Evolutionary conservation across 2,113 vertebrate genomes (phyloP), one percentile per base, ranked within the genome.

Genomic region (Tupaia chinensis): DNA sequence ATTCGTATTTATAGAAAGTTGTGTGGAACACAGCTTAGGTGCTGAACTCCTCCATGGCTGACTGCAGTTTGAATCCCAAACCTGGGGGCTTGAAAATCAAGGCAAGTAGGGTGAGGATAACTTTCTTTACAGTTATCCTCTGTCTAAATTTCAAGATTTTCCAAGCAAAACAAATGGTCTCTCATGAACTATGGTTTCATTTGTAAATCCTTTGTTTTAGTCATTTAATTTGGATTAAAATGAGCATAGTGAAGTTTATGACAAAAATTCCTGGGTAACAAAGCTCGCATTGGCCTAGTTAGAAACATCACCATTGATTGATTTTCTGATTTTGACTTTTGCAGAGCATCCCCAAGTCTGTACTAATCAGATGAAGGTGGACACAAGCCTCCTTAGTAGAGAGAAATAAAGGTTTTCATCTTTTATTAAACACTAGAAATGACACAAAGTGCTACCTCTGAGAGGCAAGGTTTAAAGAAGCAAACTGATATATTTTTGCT

Each of bases 401-500:
- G 96, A 97, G 96, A 97, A 98, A 7, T 23, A 66, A 97, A 97
- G 63, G 66, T 82, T 97, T 98, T 98, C 69, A 98, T 98, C 89
- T 98, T 98, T 98, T 98, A 98, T 98, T 98, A 98, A 98, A 96
- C 91, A 96, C 92, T 87, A 53, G 73, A 97, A 98, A 97, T 97
- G 93, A 86, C 83, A 93, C 94, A 95, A 97, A 98, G 80, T 95
- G 80, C 93, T 97, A 95, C 97, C 98, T 96, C 85, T 34, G 93
- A 97, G 94, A 95, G 34, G 56, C 65, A 96, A 91, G 88, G 23
- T 97, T 98, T 97, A 97, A 97, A 97, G 98, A 98, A 95, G 78
- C 73, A 98, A 98, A 98, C 94, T 96, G 98, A 98, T 97, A 89
- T 90, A 97, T 98, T 98, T 98, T 98, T 97, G 94, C 96, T 98